These are phyloP conservation scores for Gallinago nigripennis DNA, from an alignment of 2,797 vertebrate genomes.

Conservation along the genomic window DNA sequence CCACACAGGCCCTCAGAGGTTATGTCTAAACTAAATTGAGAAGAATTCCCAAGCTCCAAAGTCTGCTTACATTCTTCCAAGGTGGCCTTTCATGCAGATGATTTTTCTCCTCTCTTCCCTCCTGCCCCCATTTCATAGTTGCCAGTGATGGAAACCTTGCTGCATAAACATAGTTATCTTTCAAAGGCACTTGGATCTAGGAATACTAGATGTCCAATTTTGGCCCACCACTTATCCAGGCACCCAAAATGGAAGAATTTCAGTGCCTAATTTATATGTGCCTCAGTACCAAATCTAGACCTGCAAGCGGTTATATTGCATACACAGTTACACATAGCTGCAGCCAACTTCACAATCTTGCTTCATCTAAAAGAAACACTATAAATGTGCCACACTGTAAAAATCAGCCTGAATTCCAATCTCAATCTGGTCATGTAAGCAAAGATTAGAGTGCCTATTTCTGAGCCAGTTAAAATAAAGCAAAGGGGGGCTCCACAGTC, in stretches of 20 bases:
- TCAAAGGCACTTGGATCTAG: not conserved
- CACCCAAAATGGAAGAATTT: not conserved
- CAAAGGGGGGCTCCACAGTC: not conserved
- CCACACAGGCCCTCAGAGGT: not conserved
- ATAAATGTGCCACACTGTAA: not conserved
- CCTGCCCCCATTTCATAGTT: not conserved
- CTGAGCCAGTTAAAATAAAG: not conserved
- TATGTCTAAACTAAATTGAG: not conserved
- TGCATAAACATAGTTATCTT: not conserved
- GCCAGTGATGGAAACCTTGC: not conserved
- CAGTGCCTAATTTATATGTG: not conserved
- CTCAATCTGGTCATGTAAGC: not conserved
- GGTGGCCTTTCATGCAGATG: not conserved
- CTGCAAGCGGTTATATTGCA: not conserved
- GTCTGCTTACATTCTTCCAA: not conserved
- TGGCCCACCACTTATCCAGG: not conserved
- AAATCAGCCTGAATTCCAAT: constrained; percentile 6
- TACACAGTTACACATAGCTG: not conserved
- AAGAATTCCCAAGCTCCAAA: not conserved
- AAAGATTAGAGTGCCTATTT: not conserved
- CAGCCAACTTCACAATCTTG: not conserved
- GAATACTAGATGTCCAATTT: not conserved
- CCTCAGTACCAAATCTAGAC: not conserved
- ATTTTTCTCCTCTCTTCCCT: rapidly evolving
- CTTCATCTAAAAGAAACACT: constrained; percentile 11